Evolutionary conservation across 2,797 vertebrate species (phyloP), one percentile per base, ranked within the genome.

Genomic region (Helicolenus hilgendorfi): DNA sequence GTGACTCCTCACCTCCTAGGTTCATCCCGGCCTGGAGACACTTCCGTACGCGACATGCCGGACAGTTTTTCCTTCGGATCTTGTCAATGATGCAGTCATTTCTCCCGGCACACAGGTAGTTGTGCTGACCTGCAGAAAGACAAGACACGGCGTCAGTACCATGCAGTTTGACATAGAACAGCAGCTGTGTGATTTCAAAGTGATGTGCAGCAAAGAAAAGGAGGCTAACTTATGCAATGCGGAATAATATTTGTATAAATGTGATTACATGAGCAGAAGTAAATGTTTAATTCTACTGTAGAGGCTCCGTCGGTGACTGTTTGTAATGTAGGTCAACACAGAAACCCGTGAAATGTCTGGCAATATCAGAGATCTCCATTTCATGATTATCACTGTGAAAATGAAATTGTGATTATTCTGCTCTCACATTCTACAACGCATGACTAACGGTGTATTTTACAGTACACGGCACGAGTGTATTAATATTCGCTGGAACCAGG

Each of bases 81-180:
- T 99, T 99, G 96, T 99, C 99, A 94, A 99, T 99, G 95, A 99
- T 99, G 91, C 99, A 99, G 96, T 99, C 99, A 35, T 99, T 99
- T 92, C 99, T 98, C 87, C 99, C 99, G 18, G 99, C 99, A 90
- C 99, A 99, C 94, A 99, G 98, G 97, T 99, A 99, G 97, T 99
- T 99, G 97, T 99, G 99, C 97, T 99, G 99, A 95, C 99, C 99
- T 99, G 94, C 79, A 95, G 72, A 83, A 58, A 77, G 73, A 90
- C 45, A 75, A 81, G 31, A 77, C 38, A 72, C 58, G 18, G 29
- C 4, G 41, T 88, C 62, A 84, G 65, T 63, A 67, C 13, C n/a
- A 33, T 24, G 36, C 79, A 18, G 64, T 67, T 55, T 81, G 56
- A 81, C 53, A 63, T 22, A 24, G n/a, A 83, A 56, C 74, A 82